Evolutionary conservation across 2,888 invertebrate species (phyloP).

Genomic region (Andrena fulva): DNA sequence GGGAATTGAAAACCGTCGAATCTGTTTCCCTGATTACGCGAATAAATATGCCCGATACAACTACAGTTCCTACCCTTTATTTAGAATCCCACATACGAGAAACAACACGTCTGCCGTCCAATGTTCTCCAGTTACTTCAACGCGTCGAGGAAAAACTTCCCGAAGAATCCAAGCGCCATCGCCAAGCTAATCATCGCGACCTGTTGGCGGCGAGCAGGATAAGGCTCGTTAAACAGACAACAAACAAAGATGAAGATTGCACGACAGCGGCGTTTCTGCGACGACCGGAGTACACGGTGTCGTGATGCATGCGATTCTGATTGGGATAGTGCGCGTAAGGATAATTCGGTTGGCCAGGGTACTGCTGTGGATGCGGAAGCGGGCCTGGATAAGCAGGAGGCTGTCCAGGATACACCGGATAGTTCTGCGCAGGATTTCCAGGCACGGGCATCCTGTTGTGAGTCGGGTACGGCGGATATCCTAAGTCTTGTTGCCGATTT

Average conservation of each 20-base stretch:
- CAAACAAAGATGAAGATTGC: constrained; percentile 37
- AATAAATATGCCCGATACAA: not conserved
- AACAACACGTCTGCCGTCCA: not conserved
- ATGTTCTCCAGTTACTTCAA: not conserved
- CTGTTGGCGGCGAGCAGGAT: constrained; percentile 16
- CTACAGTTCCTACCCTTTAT: not conserved
- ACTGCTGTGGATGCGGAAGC: constrained; percentile 63
- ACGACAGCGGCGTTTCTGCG: constrained; percentile 55
- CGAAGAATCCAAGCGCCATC: not conserved
- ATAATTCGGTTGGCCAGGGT: constrained; percentile 71
- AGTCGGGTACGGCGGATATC: constrained; percentile 80
- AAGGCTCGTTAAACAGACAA: constrained; percentile 58
- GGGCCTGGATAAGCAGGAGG: constrained; percentile 61
- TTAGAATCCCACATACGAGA: not conserved
- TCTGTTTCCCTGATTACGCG: not conserved
- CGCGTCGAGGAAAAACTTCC: not conserved
- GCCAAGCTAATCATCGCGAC: constrained; percentile 40
- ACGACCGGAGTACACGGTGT: constrained; percentile 68
- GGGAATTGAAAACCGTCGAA: not conserved
- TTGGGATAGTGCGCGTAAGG: constrained; percentile 69
- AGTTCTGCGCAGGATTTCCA: constrained; percentile 64
- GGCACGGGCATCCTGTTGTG: constrained; percentile 79
- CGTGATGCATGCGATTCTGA: constrained; percentile 58
- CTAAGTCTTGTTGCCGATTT: constrained; percentile 67
- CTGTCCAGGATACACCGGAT: constrained; percentile 57